These are phyloP conservation scores for Bhutanitis thaidina DNA, from an alignment of 2,888 invertebrate species.

Conservation along the genomic window DNA sequence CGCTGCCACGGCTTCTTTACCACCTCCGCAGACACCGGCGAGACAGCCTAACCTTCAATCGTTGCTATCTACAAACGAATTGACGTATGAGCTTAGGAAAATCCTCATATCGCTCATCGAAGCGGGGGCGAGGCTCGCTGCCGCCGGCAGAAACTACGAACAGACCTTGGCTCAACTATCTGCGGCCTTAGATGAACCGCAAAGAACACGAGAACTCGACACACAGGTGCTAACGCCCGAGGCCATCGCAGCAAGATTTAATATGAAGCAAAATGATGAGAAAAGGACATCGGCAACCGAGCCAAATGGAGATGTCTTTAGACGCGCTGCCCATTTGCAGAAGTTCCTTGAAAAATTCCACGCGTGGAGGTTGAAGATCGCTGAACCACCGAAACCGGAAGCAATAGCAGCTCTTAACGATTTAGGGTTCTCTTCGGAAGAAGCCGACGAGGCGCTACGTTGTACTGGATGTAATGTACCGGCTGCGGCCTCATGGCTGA, in stretches of 20 bases:
- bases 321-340: slow-evolving; percentile 59
- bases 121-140: slow-evolving; percentile 66
- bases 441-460: slow-evolving; percentile 56
- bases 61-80: slow-evolving; percentile 63
- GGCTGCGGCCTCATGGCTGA: slow-evolving; percentile 66
- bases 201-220: slow-evolving; percentile 37
- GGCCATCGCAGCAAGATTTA: slow-evolving; percentile 54
- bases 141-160: slow-evolving; percentile 63
- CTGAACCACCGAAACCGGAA: slow-evolving; percentile 54
- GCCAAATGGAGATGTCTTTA: slow-evolving; percentile 35
- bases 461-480: slow-evolving; percentile 64
- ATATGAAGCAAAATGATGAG: slow-evolving; percentile 26
- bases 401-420: slow-evolving; percentile 51
- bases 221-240: slow-evolving; percentile 65
- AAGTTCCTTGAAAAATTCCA: slow-evolving; percentile 64
- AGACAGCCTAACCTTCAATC: slow-evolving; percentile 68
- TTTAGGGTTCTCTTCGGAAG: slow-evolving; percentile 53
- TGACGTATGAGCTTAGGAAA: slow-evolving; percentile 61
- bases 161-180: slow-evolving; percentile 55
- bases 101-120: slow-evolving; percentile 69
- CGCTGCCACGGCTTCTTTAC: slow-evolving; percentile 63
- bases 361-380: slow-evolving; percentile 53
- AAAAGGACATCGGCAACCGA: slow-evolving; percentile 23
- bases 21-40: slow-evolving; percentile 45
- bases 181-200: slow-evolving; percentile 61